Evolutionary conservation across 2,888 invertebrate species (phyloP), one percentile per base, ranked within the genome.

Genomic region (Pristionchus entomophagus): DNA sequence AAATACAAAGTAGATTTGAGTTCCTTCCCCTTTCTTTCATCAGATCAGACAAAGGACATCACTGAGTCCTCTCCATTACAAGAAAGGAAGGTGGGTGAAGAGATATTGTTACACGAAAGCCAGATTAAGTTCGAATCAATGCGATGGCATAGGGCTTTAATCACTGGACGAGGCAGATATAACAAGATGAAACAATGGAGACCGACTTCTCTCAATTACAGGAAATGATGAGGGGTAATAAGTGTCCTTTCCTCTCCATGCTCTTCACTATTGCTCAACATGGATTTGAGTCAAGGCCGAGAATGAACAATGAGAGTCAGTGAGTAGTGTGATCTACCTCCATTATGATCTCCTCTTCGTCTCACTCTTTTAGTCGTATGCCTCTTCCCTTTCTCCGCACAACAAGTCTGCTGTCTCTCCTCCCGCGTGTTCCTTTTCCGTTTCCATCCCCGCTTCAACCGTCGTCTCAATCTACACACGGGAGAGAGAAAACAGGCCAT

Each of bases 1-100:
- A 80, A 51, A 80, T 80, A 49, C 78, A 51, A 80, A 80, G 78
- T 80, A 51, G 78, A 80, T 80, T 80, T 80, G 35, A 80, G 78
- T 80, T 80, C 78, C 78, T 80, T 80, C 78, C 78, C 51, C 51
- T 49, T 80, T 45, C 78, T 19, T 26, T 45, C 41, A 73, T 73
- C 73, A 6, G 73, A 73, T 73, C 73, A 73, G n/a, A 0, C 35
- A 12, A 26, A 73, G 73, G 73, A 26, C 73, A 73, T 73, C 73
- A 73, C 41, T 41, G 41, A 38, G 4, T 38, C 22, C 73, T 26
- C 73, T 73, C 73, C n/a, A 73, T 73, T 41, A 73, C 73, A 73
- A 10, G n/a, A 41, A n/a, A n/a, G 38, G 29, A 78, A 49, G 41
- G 19, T 29, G 6, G 26, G 29, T 14, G n/a, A 51, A 51, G n/a